Evolutionary conservation across 2,888 invertebrate species (phyloP).

Genomic region (Plusia festucae): DNA sequence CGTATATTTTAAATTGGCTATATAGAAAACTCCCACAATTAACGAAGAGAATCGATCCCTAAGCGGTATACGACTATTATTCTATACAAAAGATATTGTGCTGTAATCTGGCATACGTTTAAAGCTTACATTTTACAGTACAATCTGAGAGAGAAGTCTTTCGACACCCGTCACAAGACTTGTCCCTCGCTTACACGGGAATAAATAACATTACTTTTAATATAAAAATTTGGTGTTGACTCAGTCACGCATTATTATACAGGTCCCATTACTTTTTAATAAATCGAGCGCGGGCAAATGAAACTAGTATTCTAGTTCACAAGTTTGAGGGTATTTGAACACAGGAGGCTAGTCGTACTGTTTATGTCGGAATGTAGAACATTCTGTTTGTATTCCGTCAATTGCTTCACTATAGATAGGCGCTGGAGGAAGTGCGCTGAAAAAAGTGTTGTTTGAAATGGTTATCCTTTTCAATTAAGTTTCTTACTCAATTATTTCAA

Average conservation of each 20-base stretch:
- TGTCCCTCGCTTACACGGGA: slow-evolving; percentile 51
- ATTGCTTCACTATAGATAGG: slow-evolving; percentile 30
- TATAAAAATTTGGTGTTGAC: slow-evolving; percentile 83
- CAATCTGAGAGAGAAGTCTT: slow-evolving; percentile 47
- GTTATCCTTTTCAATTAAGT: neutral
- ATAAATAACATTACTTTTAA: slow-evolving; percentile 55
- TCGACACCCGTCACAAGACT: slow-evolving; percentile 34
- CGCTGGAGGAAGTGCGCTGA: slow-evolving; percentile 17
- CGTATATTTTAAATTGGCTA: neutral
- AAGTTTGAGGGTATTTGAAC: slow-evolving; percentile 75
- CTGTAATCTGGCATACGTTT: slow-evolving; percentile 47
- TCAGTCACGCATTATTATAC: slow-evolving; percentile 80
- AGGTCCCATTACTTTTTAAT: slow-evolving; percentile 75
- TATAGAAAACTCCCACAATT: slow-evolving; percentile 28
- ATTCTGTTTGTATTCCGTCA: slow-evolving; percentile 30
- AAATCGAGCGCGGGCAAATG: slow-evolving; percentile 64
- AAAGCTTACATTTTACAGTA: slow-evolving; percentile 49
- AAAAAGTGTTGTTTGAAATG: neutral
- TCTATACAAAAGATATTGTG: slow-evolving; percentile 46
- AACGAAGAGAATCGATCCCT: slow-evolving; percentile 24
- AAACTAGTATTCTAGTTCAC: slow-evolving; percentile 58
- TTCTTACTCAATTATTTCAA: neutral
- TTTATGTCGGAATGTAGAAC: slow-evolving; percentile 57
- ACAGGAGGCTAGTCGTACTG: slow-evolving; percentile 77
- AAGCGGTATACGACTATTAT: slow-evolving; percentile 27